phyloP scores from a whole-genome alignment of 2,888 invertebrate genomes.

The Margaritifera margaritifera region DNA sequence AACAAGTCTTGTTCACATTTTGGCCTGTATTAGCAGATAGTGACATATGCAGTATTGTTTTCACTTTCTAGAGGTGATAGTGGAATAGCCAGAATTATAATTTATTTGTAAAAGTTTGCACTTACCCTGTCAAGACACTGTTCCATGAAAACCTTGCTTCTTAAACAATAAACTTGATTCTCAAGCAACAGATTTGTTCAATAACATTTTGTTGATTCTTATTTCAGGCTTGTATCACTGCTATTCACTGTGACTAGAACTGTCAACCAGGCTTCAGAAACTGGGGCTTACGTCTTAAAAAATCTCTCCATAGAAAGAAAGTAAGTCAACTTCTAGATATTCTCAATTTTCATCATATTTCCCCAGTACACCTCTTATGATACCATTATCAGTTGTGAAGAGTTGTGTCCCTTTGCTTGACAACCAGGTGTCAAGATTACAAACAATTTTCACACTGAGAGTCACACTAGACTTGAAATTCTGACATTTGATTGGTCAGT shows the following conservation, averaged over 20 bases:
- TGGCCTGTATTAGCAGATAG: too few relatives aligned
- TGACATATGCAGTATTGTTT: too few relatives aligned
- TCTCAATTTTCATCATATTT: slow-evolving; percentile 2
- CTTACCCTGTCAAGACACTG: neutral
- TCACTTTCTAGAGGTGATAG: too few relatives aligned
- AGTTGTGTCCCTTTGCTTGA: too few relatives aligned
- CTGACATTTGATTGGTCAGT: too few relatives aligned
- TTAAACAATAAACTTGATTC: too few relatives aligned
- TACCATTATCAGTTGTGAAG: neutral
- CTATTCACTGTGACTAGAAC: slow-evolving; percentile 49
- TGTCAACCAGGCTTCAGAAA: slow-evolving; percentile 38
- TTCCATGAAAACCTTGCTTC: neutral
- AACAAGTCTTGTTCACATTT: too few relatives aligned
- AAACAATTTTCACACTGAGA: too few relatives aligned
- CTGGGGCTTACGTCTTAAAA: slow-evolving; percentile 55
- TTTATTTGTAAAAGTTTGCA: neutral
- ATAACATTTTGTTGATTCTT: neutral
- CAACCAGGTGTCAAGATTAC: too few relatives aligned
- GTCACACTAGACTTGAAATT: too few relatives aligned
- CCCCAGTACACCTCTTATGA: neutral
- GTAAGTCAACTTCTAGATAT: slow-evolving; percentile 34
- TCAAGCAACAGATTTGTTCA: too few relatives aligned
- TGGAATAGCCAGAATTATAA: neutral
- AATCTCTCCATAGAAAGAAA: slow-evolving; percentile 62
- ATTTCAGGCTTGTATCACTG: slow-evolving; percentile 46